Evolutionary conservation across 2,113 vertebrate species (phyloP).

Genomic region (Ardeotis arabs): DNA sequence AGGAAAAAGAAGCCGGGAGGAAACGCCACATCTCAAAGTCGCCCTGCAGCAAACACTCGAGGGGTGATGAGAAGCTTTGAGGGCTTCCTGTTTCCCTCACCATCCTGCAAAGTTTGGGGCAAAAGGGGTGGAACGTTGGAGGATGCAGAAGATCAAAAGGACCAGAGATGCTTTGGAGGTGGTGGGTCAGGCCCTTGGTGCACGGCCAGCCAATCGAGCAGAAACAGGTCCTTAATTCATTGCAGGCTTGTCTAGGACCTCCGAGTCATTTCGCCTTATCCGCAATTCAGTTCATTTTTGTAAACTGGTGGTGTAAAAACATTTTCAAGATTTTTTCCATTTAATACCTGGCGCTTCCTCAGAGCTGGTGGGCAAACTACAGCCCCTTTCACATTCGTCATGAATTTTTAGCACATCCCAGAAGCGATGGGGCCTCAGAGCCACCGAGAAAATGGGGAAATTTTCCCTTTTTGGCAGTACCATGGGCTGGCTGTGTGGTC

Average conservation of each 20-base stretch:
- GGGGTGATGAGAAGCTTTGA: neutral
- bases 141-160: neutral
- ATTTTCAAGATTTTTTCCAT: neutral
- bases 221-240: neutral
- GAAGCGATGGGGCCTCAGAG: fast-evolving
- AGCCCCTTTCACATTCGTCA: fast-evolving
- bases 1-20: neutral
- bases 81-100: neutral
- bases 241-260: neutral
- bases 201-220: neutral
- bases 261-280: neutral
- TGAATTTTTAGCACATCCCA: neutral
- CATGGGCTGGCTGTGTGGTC: constrained; percentile 29
- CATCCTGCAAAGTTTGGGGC: neutral
- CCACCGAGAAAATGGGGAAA: neutral
- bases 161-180: neutral
- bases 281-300: neutral
- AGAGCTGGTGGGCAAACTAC: fast-evolving
- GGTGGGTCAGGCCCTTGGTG: neutral
- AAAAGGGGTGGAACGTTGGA: neutral
- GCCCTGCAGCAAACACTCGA: neutral
- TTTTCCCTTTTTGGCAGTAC: neutral
- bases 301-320: neutral
- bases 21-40: fast-evolving
- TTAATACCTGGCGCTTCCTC: neutral